A percentile compares a stretch with the other conserved stretches of the same genome.
Evolutionary conservation across 2,797 vertebrate genomes (phyloP).

Genomic region (Enteromius anoplus): DNA sequence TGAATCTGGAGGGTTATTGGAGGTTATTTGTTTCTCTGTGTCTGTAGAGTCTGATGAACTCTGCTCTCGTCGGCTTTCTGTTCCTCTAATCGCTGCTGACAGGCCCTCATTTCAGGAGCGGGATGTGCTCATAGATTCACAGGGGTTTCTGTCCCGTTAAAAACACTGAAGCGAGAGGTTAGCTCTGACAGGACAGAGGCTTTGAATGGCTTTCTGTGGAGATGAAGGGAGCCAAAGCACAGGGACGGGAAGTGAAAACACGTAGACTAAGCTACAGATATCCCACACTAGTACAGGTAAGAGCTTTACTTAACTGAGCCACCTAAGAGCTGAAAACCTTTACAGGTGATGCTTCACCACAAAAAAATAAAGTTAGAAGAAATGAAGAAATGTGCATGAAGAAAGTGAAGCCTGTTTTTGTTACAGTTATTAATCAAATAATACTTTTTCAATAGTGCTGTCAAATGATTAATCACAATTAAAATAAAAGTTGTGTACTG

Average conservation of each 20-base stretch:
- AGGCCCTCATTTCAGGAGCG: conserved; percentile 65
- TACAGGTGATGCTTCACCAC: background rate
- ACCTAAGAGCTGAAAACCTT: background rate
- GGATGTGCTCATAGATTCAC: conserved; percentile 37
- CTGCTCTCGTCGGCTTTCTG: conserved; percentile 76
- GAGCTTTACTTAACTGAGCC: background rate
- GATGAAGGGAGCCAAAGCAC: conserved; percentile 1
- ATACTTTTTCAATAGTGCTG: no score
- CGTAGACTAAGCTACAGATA: conserved; percentile 40
- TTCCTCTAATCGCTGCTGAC: conserved; percentile 78
- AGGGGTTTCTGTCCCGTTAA: background rate
- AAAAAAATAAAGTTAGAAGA: background rate
- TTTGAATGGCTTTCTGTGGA: conserved; percentile 3
- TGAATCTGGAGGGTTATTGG: background rate
- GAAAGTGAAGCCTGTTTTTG: background rate
- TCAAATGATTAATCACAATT: no score
- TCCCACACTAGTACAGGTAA: conserved; percentile 56
- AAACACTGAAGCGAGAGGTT: background rate
- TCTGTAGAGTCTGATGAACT: conserved; percentile 37
- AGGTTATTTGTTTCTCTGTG: conserved; percentile 10
- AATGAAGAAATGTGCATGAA: background rate
- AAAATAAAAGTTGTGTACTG: no score
- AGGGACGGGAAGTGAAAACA: conserved; percentile 13
- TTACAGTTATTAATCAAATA: no score
- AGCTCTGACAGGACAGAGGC: conserved; percentile 22